phyloP scores from a whole-genome alignment of 2,797 vertebrate genomes.

The Crenuchus spilurus region DNA sequence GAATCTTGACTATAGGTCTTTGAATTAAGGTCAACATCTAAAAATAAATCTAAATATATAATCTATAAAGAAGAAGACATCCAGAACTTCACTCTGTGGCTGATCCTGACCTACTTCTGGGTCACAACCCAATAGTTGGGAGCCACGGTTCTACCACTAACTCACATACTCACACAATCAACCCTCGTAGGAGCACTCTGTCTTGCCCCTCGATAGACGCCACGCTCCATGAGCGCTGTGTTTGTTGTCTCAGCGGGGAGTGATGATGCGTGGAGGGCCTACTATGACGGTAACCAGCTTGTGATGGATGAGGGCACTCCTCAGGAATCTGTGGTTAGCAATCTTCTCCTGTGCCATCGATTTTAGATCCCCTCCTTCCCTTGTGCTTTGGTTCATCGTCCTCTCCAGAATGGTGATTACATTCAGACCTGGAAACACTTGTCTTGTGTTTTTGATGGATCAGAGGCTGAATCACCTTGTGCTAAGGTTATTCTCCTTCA shows the following conservation, averaged over 20 bases:
- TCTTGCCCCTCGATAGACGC: slow-evolving; percentile 10
- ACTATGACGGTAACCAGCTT: slow-evolving; percentile 36
- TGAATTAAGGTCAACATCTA: no score
- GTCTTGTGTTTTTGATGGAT: slow-evolving; percentile 34
- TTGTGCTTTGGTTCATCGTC: slow-evolving; percentile 22
- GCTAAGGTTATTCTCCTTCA: slow-evolving; percentile 10
- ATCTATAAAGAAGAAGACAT: no score
- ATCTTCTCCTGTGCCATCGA: slow-evolving; percentile 71
- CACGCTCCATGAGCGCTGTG: slow-evolving; percentile 23
- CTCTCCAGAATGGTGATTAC: not conserved
- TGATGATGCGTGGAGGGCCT: slow-evolving; percentile 37
- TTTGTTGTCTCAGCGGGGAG: slow-evolving; percentile 40
- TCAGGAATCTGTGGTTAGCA: slow-evolving; percentile 66
- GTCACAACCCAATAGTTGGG: no score
- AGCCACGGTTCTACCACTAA: not conserved
- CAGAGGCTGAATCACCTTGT: slow-evolving; percentile 14
- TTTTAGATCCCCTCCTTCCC: slow-evolving; percentile 63
- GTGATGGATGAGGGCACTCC: slow-evolving; percentile 75
- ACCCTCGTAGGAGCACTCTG: slow-evolving; percentile 16
- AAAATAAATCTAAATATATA: no score
- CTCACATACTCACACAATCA: slow-evolving; percentile 10
- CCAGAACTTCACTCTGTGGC: not conserved
- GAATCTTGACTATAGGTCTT: no score
- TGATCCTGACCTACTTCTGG: not conserved
- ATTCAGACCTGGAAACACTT: slow-evolving; percentile 30